Percentiles rank a stretch among this genome's conserved stretches.
Evolutionary conservation across 2,797 vertebrate genomes (phyloP).

Genomic region (Danio choprae): DNA sequence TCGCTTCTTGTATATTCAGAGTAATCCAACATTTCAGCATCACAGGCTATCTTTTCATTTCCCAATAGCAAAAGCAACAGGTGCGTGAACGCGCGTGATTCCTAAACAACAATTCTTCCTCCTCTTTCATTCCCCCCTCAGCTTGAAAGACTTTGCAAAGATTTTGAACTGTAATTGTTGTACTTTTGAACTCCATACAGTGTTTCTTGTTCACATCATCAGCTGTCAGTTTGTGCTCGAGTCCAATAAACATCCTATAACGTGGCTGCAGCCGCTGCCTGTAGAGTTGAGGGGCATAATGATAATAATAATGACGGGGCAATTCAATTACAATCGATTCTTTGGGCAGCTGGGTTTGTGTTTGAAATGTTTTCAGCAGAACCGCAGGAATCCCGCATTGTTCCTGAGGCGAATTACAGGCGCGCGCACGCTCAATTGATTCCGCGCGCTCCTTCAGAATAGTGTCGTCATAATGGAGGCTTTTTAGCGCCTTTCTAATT

Average conservation of each 20-base stretch:
- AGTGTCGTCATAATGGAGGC: slow-evolving; percentile 73
- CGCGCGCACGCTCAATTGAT: slow-evolving; percentile 74
- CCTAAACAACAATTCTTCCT: background rate
- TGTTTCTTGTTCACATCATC: background rate
- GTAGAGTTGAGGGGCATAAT: slow-evolving; percentile 67
- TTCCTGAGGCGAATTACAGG: slow-evolving; percentile 70
- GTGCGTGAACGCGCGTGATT: slow-evolving; percentile 16
- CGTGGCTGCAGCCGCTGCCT: slow-evolving; percentile 61
- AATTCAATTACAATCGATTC: slow-evolving; percentile 73
- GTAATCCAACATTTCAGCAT: background rate
- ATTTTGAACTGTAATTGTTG: background rate
- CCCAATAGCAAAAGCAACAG: slow-evolving; percentile 30
- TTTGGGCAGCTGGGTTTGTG: slow-evolving; percentile 75
- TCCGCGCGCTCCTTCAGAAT: slow-evolving; percentile 74
- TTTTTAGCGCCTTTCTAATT: slow-evolving; percentile 82
- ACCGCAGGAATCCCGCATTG: slow-evolving; percentile 84
- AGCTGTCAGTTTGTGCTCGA: background rate
- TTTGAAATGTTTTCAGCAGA: slow-evolving; percentile 81
- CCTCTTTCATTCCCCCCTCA: background rate
- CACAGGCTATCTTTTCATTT: background rate
- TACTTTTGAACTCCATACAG: background rate
- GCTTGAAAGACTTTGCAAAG: background rate
- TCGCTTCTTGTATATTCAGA: background rate
- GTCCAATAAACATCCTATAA: slow-evolving; percentile 34
- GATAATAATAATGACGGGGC: slow-evolving; percentile 65